Evolutionary conservation across 2,888 invertebrate species (phyloP), one percentile per base, ranked within the genome.

Genomic region (Cistogaster globosa): DNA sequence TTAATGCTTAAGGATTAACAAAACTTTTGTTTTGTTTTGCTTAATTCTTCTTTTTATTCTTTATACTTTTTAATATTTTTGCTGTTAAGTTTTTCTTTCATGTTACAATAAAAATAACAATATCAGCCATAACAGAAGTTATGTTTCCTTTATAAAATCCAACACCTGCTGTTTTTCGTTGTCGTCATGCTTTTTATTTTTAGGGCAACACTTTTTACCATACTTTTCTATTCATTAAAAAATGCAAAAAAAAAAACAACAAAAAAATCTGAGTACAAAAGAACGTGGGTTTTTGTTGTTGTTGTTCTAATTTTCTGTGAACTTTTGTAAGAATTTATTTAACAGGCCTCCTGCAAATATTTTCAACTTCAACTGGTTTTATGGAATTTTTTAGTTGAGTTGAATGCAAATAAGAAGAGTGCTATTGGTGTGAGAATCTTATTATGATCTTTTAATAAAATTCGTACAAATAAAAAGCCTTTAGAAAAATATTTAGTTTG

Each of bases 1-100:
- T 85, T 82, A 85, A 85, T 85, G 75, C 78, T 75, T 60, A 81
- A 79, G 82, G 82, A 82, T 85, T 85, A 79, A 79, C 78, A 81
- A 55, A 84, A 76, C 75, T 80, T 84, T 76, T 80, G 45, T 60
- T 42, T 12, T 42, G 65, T 48, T 67, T 9, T 60, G 6, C 38
- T 14, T 63, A 57, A 20, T 4, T 20, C n/a, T n/a, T n/a, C n/a
- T n/a, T n/a, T n/a, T n/a, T n/a, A n/a, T n/a, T n/a, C n/a, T n/a
- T n/a, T n/a, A n/a, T n/a, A n/a, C n/a, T 36, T 36, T 18, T 42
- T 22, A 57, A 38, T 16, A 14, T 71, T 62, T 51, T 60, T 68
- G 48, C 38, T 38, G n/a, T 57, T 9, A 45, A 53, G 38, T 74
- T 78, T 79, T 65, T 63, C 69, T 58, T 82, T 36, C 36, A 57